A percentile compares a stretch with the other conserved stretches of the same genome.
phyloP scores from a whole-genome alignment of 2,797 vertebrate species.

The Mallotus villosus region DNA sequence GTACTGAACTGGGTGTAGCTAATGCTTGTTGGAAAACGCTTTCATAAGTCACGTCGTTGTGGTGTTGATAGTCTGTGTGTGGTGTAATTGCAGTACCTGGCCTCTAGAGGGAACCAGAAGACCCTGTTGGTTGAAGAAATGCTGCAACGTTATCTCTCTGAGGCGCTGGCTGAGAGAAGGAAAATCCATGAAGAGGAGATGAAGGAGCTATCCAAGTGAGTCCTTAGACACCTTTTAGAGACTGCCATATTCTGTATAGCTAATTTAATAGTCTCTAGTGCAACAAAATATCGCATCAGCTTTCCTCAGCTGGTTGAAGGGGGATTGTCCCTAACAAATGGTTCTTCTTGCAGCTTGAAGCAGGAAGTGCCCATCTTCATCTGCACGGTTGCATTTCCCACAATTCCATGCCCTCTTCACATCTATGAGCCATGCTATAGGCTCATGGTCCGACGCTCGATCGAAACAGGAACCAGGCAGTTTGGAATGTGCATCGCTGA shows the following conservation, averaged over 20 bases:
- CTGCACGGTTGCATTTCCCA: constrained; percentile 94
- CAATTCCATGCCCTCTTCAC: constrained; percentile 90
- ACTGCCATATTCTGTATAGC: too few species aligned
- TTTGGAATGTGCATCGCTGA: constrained; percentile 95
- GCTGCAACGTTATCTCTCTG: constrained; percentile 82
- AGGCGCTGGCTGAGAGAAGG: constrained; percentile 87
- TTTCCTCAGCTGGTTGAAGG: neutral
- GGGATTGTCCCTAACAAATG: neutral
- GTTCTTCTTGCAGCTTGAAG: constrained; percentile 78
- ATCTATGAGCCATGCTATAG: constrained; percentile 91
- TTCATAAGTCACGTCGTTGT: too few species aligned
- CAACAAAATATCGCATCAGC: too few species aligned
- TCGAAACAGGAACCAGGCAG: constrained; percentile 92
- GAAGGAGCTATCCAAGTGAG: constrained; percentile 90
- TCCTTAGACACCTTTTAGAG: constrained; percentile 3
- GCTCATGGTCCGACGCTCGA: constrained; percentile 92
- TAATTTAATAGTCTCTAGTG: too few species aligned
- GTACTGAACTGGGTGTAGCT: too few species aligned
- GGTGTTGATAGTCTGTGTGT: too few species aligned
- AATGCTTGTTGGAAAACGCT: too few species aligned
- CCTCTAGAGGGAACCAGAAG: constrained; percentile 86
- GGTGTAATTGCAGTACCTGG: constrained; percentile 79
- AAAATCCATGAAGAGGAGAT: constrained; percentile 92
- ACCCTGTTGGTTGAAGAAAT: constrained; percentile 89
- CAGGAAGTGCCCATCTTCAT: constrained; percentile 96